Conservation (phyloP, 2,113 vertebrate genomes). For the Sitta europaea region DNA sequence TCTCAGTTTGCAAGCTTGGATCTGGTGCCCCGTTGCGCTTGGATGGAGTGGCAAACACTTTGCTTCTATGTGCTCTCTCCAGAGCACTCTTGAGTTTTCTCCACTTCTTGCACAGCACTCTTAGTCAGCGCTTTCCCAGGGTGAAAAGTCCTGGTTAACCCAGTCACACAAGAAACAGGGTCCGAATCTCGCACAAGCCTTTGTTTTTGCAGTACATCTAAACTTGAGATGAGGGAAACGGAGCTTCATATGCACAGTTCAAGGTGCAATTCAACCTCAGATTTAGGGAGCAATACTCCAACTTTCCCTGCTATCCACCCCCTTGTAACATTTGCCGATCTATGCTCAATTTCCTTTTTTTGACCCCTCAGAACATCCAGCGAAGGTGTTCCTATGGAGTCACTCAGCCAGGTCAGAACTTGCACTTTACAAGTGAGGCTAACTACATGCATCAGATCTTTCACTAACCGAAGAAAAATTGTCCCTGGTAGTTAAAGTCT, state of each 20-base stretch:
- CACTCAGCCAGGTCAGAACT: not conserved
- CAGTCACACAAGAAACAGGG: not conserved
- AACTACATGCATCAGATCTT: not conserved
- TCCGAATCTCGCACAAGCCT: not conserved
- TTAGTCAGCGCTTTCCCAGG: not conserved
- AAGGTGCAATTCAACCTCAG: not conserved
- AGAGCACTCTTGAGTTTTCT: not conserved
- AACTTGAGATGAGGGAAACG: not conserved
- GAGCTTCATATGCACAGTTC: not conserved
- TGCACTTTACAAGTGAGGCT: not conserved
- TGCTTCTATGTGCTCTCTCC: no score
- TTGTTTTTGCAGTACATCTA: not conserved
- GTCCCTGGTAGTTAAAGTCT: not conserved
- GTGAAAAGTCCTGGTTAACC: not conserved
- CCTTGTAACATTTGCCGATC: not conserved
- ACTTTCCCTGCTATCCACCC: not conserved
- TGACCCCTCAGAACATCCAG: not conserved
- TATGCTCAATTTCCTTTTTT: not conserved
- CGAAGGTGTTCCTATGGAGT: not conserved
- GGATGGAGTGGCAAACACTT: no score
- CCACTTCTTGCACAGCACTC: not conserved
- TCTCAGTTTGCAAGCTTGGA: rapidly evolving
- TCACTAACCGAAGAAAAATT: not conserved
- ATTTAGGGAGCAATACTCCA: not conserved
- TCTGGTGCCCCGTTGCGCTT: not conserved